Evolutionary conservation across 2,113 vertebrate genomes (phyloP).

Genomic region (Shinisaurus crocodilurus): DNA sequence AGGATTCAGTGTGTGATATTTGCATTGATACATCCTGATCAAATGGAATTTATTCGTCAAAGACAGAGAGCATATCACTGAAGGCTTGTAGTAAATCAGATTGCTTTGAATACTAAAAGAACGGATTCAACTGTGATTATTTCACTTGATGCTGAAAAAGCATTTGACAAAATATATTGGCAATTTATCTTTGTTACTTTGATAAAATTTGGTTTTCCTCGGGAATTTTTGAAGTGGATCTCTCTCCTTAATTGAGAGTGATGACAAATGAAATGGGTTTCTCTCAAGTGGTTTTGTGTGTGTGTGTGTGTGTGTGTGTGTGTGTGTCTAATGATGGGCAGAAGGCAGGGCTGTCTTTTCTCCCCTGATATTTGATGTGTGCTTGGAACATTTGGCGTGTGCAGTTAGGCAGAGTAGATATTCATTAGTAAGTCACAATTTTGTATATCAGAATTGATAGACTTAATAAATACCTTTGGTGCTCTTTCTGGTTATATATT

Average conservation of each 20-base stretch:
- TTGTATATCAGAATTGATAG: neutral
- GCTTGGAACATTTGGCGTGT: no score
- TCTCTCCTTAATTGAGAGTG: neutral
- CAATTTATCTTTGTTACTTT: neutral
- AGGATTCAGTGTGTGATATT: neutral
- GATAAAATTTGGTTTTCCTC: neutral
- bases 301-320: no score
- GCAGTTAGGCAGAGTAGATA: no score
- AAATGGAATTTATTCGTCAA: neutral
- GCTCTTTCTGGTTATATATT: no score
- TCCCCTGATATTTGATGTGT: no score
- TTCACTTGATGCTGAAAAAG: neutral
- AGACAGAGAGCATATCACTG: no score
- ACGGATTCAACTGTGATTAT: neutral
- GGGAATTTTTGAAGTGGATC: neutral
- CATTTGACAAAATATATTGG: neutral
- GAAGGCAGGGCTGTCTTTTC: no score
- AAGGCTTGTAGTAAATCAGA: no score
- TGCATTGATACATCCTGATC: neutral
- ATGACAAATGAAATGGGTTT: no score
- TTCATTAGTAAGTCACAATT: neutral
- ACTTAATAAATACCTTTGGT: neutral
- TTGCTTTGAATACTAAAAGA: no score
- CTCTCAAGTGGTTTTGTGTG: no score
- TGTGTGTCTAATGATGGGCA: no score